Evolutionary conservation across 2,797 vertebrate genomes (phyloP).

Genomic region (Acipenser oxyrinchus): DNA sequence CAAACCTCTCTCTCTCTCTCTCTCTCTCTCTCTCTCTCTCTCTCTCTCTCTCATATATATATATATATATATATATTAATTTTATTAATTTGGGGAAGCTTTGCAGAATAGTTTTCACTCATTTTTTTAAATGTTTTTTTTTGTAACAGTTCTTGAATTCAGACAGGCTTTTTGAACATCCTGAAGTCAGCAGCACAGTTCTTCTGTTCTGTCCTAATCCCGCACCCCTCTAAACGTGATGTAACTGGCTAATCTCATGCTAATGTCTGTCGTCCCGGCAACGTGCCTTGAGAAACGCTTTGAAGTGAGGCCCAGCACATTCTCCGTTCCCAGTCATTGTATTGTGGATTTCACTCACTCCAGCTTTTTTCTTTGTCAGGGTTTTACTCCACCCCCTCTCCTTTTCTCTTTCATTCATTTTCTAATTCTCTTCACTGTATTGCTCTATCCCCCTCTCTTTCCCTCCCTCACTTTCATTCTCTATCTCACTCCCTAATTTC

Average conservation of each 20-base stretch:
- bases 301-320: conserved; percentile 76
- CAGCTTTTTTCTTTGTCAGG: background rate
- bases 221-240: conserved; percentile 67
- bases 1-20: too few species aligned
- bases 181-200: too few species aligned
- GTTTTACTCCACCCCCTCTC: background rate
- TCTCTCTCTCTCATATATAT: too few species aligned
- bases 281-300: conserved; percentile 75
- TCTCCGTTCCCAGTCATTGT: conserved; percentile 77
- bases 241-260: conserved; percentile 80
- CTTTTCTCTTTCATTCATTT: conserved; percentile 1
- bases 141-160: too few species aligned
- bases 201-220: too few species aligned
- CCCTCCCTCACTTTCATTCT: background rate
- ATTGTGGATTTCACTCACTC: conserved; percentile 51
- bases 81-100: too few species aligned
- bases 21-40: too few species aligned
- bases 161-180: too few species aligned
- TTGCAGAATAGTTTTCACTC: too few species aligned
- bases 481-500: background rate
- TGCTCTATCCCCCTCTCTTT: background rate
- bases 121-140: too few species aligned
- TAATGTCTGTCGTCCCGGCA: conserved; percentile 81
- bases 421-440: background rate
- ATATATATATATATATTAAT: too few species aligned